These are phyloP conservation scores for Pseudochirops cupreus DNA, from an alignment of 2,797 vertebrate genomes.

Conservation along the genomic window DNA sequence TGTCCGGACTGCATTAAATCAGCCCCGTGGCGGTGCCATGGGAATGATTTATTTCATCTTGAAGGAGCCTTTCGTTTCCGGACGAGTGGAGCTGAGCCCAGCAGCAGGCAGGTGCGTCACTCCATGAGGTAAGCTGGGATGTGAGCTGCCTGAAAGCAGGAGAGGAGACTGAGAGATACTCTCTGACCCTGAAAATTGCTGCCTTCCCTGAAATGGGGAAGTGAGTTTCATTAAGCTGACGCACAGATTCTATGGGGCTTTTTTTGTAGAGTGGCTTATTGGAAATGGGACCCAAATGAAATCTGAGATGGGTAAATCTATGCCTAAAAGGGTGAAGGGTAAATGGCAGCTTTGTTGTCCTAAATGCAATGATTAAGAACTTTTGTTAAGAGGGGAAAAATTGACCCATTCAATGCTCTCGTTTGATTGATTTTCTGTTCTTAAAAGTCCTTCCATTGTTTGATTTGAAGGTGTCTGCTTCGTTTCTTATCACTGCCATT, in stretches of 20 bases:
- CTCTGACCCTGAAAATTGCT: conserved; percentile 71
- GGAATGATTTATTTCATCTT: conserved; percentile 78
- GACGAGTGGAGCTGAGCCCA: conserved; percentile 72
- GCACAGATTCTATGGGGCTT: conserved; percentile 63
- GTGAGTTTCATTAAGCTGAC: conserved; percentile 69
- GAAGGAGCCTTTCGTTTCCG: conserved; percentile 81
- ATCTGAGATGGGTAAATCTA: conserved; percentile 44
- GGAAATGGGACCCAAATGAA: conserved; percentile 27
- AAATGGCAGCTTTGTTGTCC: conserved; percentile 15
- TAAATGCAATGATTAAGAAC: conserved; percentile 25
- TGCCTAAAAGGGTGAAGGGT: not conserved
- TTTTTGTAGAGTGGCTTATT: conserved; percentile 60
- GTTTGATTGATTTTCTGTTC: conserved; percentile 19
- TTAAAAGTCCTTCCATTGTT: not conserved
- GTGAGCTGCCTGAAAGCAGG: conserved; percentile 77
- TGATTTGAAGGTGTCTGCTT: conserved; percentile 25
- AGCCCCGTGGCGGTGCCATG: conserved; percentile 75
- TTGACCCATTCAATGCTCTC: not conserved
- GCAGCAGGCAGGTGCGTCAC: conserved; percentile 72
- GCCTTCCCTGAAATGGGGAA: conserved; percentile 48
- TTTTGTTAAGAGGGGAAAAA: conserved; percentile 4
- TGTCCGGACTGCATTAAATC: conserved; percentile 80
- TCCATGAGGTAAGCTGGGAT: conserved; percentile 76
- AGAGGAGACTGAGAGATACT: conserved; percentile 65
- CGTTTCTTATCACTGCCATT: conserved; percentile 1